Base-by-base conservation (phyloP, 2,113 vertebrate genomes). In the Hippolais icterina region DNA sequence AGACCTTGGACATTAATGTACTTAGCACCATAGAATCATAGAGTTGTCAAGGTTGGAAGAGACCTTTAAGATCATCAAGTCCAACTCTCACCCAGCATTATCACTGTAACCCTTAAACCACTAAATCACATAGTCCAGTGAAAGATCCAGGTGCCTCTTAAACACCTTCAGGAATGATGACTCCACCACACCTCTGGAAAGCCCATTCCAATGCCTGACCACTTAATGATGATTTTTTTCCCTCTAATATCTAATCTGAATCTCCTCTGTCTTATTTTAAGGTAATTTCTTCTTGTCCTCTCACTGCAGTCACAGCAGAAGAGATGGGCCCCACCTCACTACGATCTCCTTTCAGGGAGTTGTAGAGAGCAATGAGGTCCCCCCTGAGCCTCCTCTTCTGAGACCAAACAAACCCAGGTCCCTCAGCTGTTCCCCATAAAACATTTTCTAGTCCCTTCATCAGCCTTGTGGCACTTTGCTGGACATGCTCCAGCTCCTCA, bases 311-410 rank as follows among this genome's bases (percentile, higher is more conserved):
- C 33, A 39, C 0, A 0, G n/a, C 28, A 83, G 9, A 63, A 54
- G 27, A 33, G 33, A 46, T 1, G 0, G 2, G 6, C 27, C 17
- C 9, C 27, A 11, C 27, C 13, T 44, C 46, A 16, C 16, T 20
- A 11, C 24, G 70, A 2, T 31, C 31, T 35, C 44, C 31, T 17
- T 11, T 17, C 57, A 53, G 21, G 39, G 39, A 31, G 10, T 2
- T 25, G 33, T 25, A 31, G 27, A 25, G 25, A 11, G 33, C 0
- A 0, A 27, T 31, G 33, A 63, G 25, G 11, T 31, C 4, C 5
- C 12, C 2, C 16, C 21, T 29, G 17, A 53, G 6, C 21, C 37
- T 61, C 21, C 25, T 53, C 17, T 46, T 61, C 21, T 21, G 33
- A 33, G 17, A 33, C 13, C 21, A 11, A 83, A 53, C 6, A 53